Percentiles rank a stretch among this genome's conserved stretches.
Evolutionary conservation across 35 echinoderm and acorn worm species (phyloP).

Genomic region (Lytechinus pictus): DNA sequence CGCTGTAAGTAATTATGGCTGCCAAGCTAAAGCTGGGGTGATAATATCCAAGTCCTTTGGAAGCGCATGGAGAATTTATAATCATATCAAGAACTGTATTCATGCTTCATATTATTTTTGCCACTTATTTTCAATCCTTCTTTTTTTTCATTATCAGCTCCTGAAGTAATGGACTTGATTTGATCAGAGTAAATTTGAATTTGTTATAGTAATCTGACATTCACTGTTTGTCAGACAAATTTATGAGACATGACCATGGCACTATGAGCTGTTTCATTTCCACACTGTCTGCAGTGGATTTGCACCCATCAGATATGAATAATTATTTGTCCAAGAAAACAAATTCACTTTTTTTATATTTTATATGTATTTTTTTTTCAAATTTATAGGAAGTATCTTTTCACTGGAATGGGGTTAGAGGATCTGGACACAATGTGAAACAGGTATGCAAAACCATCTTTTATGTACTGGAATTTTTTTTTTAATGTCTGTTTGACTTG

Average conservation of each 20-base stretch:
- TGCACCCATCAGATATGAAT: background rate
- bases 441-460: constrained; percentile 56
- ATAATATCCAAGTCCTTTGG: no score
- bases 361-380: background rate
- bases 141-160: no score
- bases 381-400: constrained; percentile 50
- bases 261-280: background rate
- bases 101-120: no score
- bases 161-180: no score
- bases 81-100: no score
- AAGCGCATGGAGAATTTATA: no score
- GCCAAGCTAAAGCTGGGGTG: no score
- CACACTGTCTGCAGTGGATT: background rate
- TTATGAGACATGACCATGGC: background rate
- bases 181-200: no score
- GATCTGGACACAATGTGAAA: constrained; percentile 61
- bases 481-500: background rate
- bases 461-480: background rate
- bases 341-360: background rate
- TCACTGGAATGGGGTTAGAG: constrained; percentile 58
- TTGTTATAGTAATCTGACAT: no score
- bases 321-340: background rate
- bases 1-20: no score
- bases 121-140: no score
- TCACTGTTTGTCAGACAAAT: no score